Conservation (phyloP, 2,888 invertebrate species). For the Phyllotreta striolata region DNA sequence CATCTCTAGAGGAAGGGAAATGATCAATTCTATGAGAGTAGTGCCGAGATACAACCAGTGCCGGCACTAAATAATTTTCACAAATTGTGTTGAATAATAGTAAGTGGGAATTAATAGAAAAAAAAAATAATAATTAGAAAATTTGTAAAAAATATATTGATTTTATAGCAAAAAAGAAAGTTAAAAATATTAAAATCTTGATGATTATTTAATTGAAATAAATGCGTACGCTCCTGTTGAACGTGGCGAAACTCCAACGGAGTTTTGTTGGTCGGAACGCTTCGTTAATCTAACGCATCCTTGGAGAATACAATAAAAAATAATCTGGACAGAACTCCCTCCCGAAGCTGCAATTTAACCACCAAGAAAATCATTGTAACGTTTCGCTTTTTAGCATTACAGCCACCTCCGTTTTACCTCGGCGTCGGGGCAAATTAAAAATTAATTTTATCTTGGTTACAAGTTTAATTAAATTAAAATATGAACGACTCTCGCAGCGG, state of each 20-base stretch:
- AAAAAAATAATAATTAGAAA: too few relatives aligned
- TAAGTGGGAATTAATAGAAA: too few relatives aligned
- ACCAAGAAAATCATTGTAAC: slow-evolving; percentile 55
- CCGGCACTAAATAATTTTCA: slow-evolving; percentile 7
- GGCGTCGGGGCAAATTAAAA: slow-evolving; percentile 59
- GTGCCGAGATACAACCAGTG: slow-evolving; percentile 33
- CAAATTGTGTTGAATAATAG: background rate
- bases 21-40: slow-evolving; percentile 54
- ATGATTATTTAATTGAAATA: background rate
- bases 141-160: too few relatives aligned
- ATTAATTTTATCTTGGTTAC: slow-evolving; percentile 62
- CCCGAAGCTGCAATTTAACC: slow-evolving; percentile 53
- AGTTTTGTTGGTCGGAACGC: slow-evolving; percentile 54
- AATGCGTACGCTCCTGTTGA: slow-evolving; percentile 28
- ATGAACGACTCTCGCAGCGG: slow-evolving; percentile 55
- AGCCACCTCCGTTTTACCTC: slow-evolving; percentile 52
- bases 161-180: background rate
- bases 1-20: slow-evolving; percentile 44
- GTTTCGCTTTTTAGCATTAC: slow-evolving; percentile 51
- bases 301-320: slow-evolving; percentile 59
- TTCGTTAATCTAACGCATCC: slow-evolving; percentile 61
- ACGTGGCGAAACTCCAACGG: slow-evolving; percentile 51
- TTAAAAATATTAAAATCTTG: background rate
- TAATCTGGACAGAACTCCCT: slow-evolving; percentile 59
- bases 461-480: slow-evolving; percentile 61